phyloP scores from a whole-genome alignment of 1,140 invertebrate species.

The Coboldia fuscipes region DNA sequence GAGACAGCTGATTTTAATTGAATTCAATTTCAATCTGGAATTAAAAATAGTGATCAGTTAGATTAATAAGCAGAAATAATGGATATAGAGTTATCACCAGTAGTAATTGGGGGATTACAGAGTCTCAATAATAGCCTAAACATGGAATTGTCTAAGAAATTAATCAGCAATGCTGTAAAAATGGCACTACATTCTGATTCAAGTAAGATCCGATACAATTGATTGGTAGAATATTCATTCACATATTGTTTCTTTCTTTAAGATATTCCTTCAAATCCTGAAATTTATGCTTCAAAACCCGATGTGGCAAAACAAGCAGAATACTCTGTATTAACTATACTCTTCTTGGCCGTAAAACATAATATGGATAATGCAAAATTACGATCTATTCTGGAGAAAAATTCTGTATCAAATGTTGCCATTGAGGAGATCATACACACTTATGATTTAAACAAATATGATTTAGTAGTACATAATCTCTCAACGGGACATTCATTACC shows the following conservation, averaged over 20 bases:
- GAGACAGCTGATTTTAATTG: no score
- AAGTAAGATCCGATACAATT: slow-evolving; percentile 8
- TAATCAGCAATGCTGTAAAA: slow-evolving; percentile 16
- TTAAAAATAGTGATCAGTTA: no score
- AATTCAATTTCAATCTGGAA: no score
- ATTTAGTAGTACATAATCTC: slow-evolving; percentile 12
- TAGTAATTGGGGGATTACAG: slow-evolving; percentile 14
- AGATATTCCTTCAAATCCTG: slow-evolving; percentile 17
- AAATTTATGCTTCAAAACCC: slow-evolving; percentile 16
- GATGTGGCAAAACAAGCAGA: slow-evolving; percentile 17
- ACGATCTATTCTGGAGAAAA: slow-evolving; percentile 10
- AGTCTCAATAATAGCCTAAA: slow-evolving; percentile 10
- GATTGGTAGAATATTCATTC: neutral
- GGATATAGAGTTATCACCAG: slow-evolving; percentile 8
- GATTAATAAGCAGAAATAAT: slow-evolving; percentile 7
- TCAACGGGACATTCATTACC: slow-evolving; percentile 14
- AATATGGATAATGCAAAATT: slow-evolving; percentile 8
- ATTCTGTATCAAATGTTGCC: slow-evolving; percentile 6
- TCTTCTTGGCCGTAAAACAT: slow-evolving; percentile 15
- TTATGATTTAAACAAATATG: slow-evolving; percentile 14
- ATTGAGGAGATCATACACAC: slow-evolving; percentile 12
- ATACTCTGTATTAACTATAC: slow-evolving; percentile 15
- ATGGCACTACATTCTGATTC: slow-evolving; percentile 15
- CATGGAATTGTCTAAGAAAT: slow-evolving; percentile 10
- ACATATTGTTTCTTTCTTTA: neutral